Evolutionary conservation across 1,140 invertebrate genomes (phyloP).

Genomic region (Augochlora pura): DNA sequence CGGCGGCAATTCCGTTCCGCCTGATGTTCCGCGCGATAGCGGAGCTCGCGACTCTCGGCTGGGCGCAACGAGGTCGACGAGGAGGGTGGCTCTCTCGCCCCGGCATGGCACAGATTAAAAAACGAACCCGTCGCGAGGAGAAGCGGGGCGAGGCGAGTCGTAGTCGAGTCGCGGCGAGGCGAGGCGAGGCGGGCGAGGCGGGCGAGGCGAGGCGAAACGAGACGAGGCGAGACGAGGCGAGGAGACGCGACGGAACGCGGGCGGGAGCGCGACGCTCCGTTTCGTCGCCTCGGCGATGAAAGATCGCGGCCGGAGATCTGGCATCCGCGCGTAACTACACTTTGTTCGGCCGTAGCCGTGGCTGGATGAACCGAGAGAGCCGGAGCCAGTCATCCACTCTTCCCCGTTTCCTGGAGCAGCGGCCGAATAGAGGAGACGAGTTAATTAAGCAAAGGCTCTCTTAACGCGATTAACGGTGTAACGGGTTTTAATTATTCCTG

Average conservation of each 20-base stretch:
- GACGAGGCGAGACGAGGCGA: too few relatives aligned
- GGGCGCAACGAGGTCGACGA: too few relatives aligned
- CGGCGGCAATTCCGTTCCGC: neutral
- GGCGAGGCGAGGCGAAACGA: too few relatives aligned
- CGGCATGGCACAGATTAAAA: neutral
- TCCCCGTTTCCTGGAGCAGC: neutral
- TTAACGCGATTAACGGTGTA: constrained; percentile 69
- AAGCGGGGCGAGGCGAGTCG: too few relatives aligned
- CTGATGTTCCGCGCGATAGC: neutral
- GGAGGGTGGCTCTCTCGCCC: neutral
- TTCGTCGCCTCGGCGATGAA: neutral
- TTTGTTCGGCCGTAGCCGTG: constrained; percentile 3
- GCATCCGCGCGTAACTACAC: neutral
- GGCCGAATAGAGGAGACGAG: constrained; percentile 10
- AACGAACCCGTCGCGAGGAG: too few relatives aligned
- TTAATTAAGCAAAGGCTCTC: constrained; percentile 70
- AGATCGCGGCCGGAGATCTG: neutral
- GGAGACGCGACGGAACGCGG: too few relatives aligned
- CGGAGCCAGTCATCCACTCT: neutral
- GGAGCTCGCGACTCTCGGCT: neutral
- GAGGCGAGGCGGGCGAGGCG: too few relatives aligned
- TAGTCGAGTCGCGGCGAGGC: too few relatives aligned
- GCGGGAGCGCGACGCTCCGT: too few relatives aligned
- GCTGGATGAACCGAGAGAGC: neutral
- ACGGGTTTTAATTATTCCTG: constrained; percentile 71